These are phyloP conservation scores for Drosophila seguyi DNA, from an alignment of 1,140 invertebrate species.

Conservation along the genomic window DNA sequence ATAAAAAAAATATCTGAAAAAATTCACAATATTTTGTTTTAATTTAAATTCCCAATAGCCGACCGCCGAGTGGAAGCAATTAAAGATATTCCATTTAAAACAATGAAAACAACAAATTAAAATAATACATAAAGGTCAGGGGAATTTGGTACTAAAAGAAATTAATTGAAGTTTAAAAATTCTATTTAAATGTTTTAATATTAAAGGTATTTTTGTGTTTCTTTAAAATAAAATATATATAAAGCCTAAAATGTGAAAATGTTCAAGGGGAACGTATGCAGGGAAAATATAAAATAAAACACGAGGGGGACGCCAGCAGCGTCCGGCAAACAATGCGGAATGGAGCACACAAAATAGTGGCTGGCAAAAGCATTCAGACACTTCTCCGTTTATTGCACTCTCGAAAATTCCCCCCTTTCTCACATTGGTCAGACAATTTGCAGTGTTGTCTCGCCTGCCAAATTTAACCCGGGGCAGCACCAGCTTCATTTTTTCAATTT, in stretches of 20 bases:
- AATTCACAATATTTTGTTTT: not conserved
- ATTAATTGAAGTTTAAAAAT: not conserved
- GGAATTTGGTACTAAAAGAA: too few species aligned
- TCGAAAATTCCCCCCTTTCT: constrained; percentile 1
- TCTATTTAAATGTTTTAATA: not conserved
- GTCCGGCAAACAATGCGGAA: constrained; percentile 60
- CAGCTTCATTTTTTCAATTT: constrained; percentile 47
- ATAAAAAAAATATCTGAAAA: constrained; percentile 17
- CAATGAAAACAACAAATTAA: not conserved
- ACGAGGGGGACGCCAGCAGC: constrained; percentile 1
- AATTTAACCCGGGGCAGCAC: constrained; percentile 78
- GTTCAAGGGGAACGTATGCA: not conserved
- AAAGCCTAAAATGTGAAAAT: constrained; percentile 9
- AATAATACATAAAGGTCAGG: not conserved
- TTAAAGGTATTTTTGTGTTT: not conserved
- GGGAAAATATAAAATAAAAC: constrained; percentile 24
- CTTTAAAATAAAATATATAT: constrained; percentile 2
- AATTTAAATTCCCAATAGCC: constrained; percentile 15
- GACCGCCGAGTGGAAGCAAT: constrained; percentile 5
- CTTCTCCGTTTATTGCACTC: constrained; percentile 80
- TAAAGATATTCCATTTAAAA: constrained; percentile 1
- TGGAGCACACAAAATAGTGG: constrained; percentile 62
- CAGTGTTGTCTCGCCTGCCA: constrained; percentile 78
- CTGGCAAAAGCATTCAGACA: constrained; percentile 69
- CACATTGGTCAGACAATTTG: constrained; percentile 78